Base-by-base conservation (phyloP, 2,797 vertebrate genomes). In the Sphenodon punctatus region DNA sequence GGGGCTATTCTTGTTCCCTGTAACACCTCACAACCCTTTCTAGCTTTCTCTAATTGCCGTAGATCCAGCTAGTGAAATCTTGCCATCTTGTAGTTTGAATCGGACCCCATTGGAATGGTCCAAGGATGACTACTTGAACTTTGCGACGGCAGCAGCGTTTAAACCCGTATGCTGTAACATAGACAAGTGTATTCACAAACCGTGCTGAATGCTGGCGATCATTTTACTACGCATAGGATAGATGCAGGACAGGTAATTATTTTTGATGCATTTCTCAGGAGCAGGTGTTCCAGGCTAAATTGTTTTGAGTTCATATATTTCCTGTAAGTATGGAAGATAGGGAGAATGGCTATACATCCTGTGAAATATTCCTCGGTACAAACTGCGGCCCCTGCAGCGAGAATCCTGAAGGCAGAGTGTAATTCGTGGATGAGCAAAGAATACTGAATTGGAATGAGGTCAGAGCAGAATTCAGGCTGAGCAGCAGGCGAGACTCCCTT, bases 191-290 rank as follows among this genome's bases (percentile, higher is more conserved):
- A 5, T 75, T 61, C 15, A 32, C 76, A 79, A 70, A 83, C 70
- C 30, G 79, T 45, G 80, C 83, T 80, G 39, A 30, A 6, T 69
- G 85, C 66, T 59, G 66, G 82, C 85, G 79, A 73, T 86, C 45
- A 13, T 82, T 89, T 83, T 79, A 14, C 38, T 63, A 64, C 76
- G 7, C 77, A 42, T 55, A 78, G 80, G 72, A 70, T 36, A 19
- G 72, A 8, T 30, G 66, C 2, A 67, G 79, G 89, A 90, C 86
- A 87, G 86, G 88, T 93, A 70, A 83, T 93, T 92, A 91, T 89
- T 94, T 94, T 84, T 93, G 93, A 91, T 93, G 84, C 84, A 82
- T 95, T 94, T 93, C 88, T 94, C 86, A 91, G 93, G 90, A 93
- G 88, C 92, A 92, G 85, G 86, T 90, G 87, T 92, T 94, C 48